Base-by-base conservation (phyloP, 2,797 vertebrate species). In the Halcyon badia region DNA sequence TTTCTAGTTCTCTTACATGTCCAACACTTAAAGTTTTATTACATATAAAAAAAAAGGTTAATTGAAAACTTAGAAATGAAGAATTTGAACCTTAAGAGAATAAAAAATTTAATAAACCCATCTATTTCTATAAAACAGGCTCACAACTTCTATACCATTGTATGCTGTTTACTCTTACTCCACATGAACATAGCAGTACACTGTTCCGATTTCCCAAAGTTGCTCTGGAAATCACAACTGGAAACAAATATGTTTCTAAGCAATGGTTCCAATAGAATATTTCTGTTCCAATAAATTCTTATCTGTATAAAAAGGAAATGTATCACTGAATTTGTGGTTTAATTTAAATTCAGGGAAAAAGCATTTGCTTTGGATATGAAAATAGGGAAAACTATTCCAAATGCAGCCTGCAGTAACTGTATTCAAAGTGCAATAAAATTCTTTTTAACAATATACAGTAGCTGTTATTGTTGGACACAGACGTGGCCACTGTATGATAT, bases 41-140 rank as follows among this genome's bases (percentile, higher is more conserved):
- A 87, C 26, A 76, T 87, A 87, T 89, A 6, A 56, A 70, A 96
- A 96, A 96, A 94, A 96, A 87, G 71, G 78, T 31, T 83, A 92
- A 87, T 90, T 54, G 44, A 89, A 96, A 90, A 85, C 52, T 87
- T 89, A 51, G 24, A 82, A 96, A 90, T 80, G 14, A 95, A 94
- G 44, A 92, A 84, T 80, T 80, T 93, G 90, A 96, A 96, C 85
- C 81, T 93, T 64, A 91, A 71, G 80, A 83, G 68, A 92, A 94
- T 94, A 93, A 97, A 96, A 97, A 90, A 66, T 7, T 20, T 68
- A 57, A 90, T 54, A 92, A 92, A 90, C 24, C 24, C 51, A 82
- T 18, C 86, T 77, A 77, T 76, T 93, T 89, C 83, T 97, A 91
- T 51, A 96, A 97, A 97, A 95, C 5, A 14, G 83, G 75, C 60